Base-by-base conservation (phyloP, 2,888 invertebrate species). In the Pachydiplax longipennis region DNA sequence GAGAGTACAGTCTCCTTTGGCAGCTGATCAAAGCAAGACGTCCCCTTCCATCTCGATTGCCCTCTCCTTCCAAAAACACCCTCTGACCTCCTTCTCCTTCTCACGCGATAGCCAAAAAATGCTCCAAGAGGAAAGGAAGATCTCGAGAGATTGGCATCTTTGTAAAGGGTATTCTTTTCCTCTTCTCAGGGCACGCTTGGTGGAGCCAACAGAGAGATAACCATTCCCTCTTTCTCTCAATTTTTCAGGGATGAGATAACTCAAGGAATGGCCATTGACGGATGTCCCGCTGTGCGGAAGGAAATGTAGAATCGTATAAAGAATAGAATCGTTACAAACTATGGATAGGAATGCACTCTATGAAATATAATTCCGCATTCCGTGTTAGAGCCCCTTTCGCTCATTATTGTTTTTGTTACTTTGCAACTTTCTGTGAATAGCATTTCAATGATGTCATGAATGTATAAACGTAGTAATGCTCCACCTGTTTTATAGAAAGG, bases 21-120 rank as follows among this genome's bases (percentile, higher is more conserved):
- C 87, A 61, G 37, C 25, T 37, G 87, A 87, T 87, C 61, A 87
- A 87, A 87, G 87, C 25, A 25, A 83, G 25, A 53, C 53, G 83
- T 61, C 87, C 25, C 31, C n/a, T n/a, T n/a, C n/a, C n/a, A 31
- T 58, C 18, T 35, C 37, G 25, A 35, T 61, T 58, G 15, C 58
- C 35, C 18, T 35, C 25, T 83, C 35, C 58, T 0, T 22, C 65
- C 65, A 8, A 22, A 25, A n/a, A 65, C 25, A 73, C 73, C 73
- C 73, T 73, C 13, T 73, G 73, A 73, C 73, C 73, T 73, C 25
- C 12, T 73, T 73, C 73, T 31, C 31, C 65, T 18, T 73, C 73
- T 73, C 73, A 73, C 73, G 73, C 73, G 31, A 73, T 73, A 31
- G 73, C 73, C 73, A 73, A 73, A 53, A 73, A 73, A 73, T 31